Evolutionary conservation across 1,140 invertebrate genomes (phyloP).

Genomic region (Lepidurus packardi): DNA sequence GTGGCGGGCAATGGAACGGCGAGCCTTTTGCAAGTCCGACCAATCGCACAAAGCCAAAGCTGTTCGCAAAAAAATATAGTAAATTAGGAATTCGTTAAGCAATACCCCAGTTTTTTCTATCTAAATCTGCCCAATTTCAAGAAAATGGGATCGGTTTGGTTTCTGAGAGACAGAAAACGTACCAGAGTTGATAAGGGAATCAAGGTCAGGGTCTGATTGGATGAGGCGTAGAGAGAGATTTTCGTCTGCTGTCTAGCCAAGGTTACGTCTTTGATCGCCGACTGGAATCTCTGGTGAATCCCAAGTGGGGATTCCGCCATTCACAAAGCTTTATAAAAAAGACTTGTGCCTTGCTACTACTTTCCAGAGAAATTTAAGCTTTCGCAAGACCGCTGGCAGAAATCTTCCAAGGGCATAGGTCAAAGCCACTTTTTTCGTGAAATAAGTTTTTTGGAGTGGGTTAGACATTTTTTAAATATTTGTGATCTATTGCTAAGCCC

Average conservation of each 20-base stretch:
- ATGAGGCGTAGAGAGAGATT: not conserved
- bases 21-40: constrained; percentile 69
- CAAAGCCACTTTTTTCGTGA: not conserved
- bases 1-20: constrained; percentile 59
- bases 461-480: too few relatives aligned
- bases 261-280: constrained; percentile 23
- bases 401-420: constrained; percentile 9
- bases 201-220: too few relatives aligned
- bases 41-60: constrained; percentile 79
- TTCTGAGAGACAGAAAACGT: too few relatives aligned
- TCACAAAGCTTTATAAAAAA: not conserved
- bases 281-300: constrained; percentile 24
- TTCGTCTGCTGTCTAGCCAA: constrained; percentile 17
- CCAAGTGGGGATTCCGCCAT: constrained; percentile 20
- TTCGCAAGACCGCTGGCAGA: not conserved
- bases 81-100: constrained; percentile 25
- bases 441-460: too few relatives aligned
- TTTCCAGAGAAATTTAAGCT: not conserved
- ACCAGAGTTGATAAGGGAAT: too few relatives aligned
- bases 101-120: constrained; percentile 17
- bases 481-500: too few relatives aligned
- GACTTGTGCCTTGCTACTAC: not conserved
- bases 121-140: too few relatives aligned
- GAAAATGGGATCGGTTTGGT: too few relatives aligned
- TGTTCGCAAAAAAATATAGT: constrained; percentile 49